Base-by-base conservation (phyloP, 2,797 vertebrate genomes). In the Emys orbicularis region DNA sequence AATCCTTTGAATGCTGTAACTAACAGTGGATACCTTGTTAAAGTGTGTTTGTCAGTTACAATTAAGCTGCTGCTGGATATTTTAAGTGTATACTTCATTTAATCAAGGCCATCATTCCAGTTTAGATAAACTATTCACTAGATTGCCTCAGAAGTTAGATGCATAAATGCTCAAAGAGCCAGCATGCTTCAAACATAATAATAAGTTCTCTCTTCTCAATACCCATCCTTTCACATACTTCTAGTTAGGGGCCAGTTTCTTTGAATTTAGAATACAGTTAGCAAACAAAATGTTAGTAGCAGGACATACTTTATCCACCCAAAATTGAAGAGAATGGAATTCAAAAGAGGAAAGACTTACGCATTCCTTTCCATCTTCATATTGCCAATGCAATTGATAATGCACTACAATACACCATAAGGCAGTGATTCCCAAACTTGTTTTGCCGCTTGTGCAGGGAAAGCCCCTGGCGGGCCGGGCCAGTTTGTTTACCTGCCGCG, bases 361-460 rank as follows among this genome's bases (percentile, higher is more conserved):
- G 11, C 89, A 95, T 89, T 88, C 83, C 92, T 16, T 82, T 83
- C 79, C 79, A 86, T 8, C 81, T 50, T 18, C 86, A 34, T 88
- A 95, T 1, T 93, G 91, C 86, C 86, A 96, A 27, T 29, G 12
- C 34, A 90, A 47, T 59, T 83, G 37, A 77, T 88, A 52, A 68
- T 76, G 34, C 77, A 86, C n/a, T 61, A 31, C 91, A 96, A 94
- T 41, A 41, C 18, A 41, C 31, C 94, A 87, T 85, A 91, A 94
- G 56, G 59, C 27, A 50, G 4, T 50, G 49, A 5, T 50, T 50
- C 13, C 49, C 13, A 50, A 50, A 50, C 13, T 50, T 50, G 49
- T 50, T 50, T 4, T 4, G 49, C 49, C 49, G 2, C 50, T 50
- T 50, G 50, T 50, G 50, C 50, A 15, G 50, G 13, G 50, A 50